phyloP scores from a whole-genome alignment of 2,113 vertebrate species.

The Morone saxatilis region DNA sequence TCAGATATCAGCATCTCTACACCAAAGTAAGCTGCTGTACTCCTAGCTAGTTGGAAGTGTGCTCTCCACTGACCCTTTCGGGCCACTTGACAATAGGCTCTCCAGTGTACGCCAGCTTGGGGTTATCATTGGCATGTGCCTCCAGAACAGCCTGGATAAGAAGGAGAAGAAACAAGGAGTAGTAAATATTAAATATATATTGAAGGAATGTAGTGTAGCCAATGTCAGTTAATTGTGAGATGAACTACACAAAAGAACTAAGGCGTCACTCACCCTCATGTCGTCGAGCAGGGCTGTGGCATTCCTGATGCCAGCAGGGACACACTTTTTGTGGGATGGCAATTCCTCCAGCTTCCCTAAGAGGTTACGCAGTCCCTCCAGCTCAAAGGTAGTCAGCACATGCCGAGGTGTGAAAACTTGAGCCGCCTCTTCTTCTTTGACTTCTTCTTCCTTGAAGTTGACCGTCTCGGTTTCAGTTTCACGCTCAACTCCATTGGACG shows the following conservation, averaged over 20 bases:
- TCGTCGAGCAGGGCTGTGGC: constrained; percentile 91
- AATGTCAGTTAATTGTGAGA: not conserved
- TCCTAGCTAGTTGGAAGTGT: not conserved
- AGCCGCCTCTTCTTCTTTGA: constrained; percentile 47
- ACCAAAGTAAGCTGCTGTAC: not conserved
- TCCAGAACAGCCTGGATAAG: constrained; percentile 87
- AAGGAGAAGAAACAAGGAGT: not conserved
- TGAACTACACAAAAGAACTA: not conserved
- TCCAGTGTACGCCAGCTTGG: constrained; percentile 93
- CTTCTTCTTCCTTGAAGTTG: constrained; percentile 37
- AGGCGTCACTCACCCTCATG: constrained; percentile 85
- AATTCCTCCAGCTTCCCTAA: constrained; percentile 94
- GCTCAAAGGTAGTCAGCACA: constrained; percentile 92
- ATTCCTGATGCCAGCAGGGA: constrained; percentile 92
- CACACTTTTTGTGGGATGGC: constrained; percentile 94
- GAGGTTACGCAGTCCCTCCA: constrained; percentile 94
- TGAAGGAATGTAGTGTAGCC: too few relatives aligned
- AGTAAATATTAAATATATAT: not conserved
- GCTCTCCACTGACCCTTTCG: constrained; percentile 88
- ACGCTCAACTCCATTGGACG: constrained; percentile 68
- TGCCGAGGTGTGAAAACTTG: constrained; percentile 48
- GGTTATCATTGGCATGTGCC: constrained; percentile 88
- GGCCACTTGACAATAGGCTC: constrained; percentile 97
- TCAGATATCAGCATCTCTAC: not conserved
- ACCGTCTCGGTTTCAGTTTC: constrained; percentile 55